phyloP scores from a whole-genome alignment of 2,113 vertebrate species.

The Heterochromis multidens region DNA sequence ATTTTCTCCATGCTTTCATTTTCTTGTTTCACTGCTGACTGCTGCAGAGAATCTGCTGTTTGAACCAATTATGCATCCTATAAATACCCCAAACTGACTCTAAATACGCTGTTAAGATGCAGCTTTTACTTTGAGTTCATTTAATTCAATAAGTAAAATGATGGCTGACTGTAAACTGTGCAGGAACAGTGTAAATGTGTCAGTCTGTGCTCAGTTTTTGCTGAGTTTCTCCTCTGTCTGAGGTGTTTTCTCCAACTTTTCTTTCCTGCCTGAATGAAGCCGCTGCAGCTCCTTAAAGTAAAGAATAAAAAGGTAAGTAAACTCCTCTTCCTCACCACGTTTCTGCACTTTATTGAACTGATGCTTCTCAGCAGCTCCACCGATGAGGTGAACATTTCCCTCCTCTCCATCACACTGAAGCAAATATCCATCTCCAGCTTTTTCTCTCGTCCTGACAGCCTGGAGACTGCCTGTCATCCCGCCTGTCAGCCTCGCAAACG shows the following conservation, averaged over 20 bases:
- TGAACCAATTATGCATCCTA: too few relatives aligned
- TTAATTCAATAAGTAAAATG: not conserved
- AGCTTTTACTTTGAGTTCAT: not conserved
- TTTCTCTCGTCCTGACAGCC: not conserved
- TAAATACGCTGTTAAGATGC: too few relatives aligned
- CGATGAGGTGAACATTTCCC: not conserved
- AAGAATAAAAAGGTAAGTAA: not conserved
- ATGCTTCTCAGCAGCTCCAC: not conserved
- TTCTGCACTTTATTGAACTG: not conserved
- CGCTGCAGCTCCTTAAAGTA: not conserved
- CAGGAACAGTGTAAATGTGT: not conserved
- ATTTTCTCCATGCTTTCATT: too few relatives aligned
- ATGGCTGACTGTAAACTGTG: not conserved
- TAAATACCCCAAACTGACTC: too few relatives aligned
- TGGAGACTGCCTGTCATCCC: slow-evolving; percentile 12
- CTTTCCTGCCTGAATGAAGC: not conserved
- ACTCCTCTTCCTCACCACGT: not conserved
- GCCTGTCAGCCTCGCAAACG: not conserved
- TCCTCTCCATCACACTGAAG: not conserved
- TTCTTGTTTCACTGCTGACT: too few relatives aligned
- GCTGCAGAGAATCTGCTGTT: too few relatives aligned
- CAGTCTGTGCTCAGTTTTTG: not conserved
- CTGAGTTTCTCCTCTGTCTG: not conserved
- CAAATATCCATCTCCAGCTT: not conserved
- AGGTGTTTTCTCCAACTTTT: not conserved